Evolutionary conservation across 1,140 invertebrate genomes (phyloP), one percentile per base, ranked within the genome.

Genomic region (Meloidogyne hapla): DNA sequence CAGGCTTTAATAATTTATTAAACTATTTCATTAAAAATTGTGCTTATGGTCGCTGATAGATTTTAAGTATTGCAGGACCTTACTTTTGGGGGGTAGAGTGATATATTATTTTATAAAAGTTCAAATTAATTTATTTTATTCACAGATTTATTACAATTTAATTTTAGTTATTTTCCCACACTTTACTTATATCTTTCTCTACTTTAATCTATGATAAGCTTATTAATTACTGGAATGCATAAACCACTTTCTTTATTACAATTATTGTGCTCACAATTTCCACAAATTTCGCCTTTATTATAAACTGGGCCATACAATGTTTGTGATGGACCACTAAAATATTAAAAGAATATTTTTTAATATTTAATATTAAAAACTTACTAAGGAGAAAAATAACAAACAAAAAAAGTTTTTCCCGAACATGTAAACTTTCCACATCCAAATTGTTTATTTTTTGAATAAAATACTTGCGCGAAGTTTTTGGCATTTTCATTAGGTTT

Each of bases 381-480:
- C 48, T n/a, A 56, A 8, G 48, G 48, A 8, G n/a, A 6, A 21
- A 56, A 56, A 4, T n/a, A n/a, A 56, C 48, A 56, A 56, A 56
- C 8, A n/a, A 56, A 56, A n/a, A 56, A 56, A n/a, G 18, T 56
- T 56, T 56, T 56, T n/a, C n/a, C 48, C 6, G n/a, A 6, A 56
- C 48, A 56, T 56, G 18, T 1, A 8, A 18, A 15, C 18, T 56
- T 56, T n/a, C 48, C 48, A 56, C 48, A 56, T 8, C 48, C 48
- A 56, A 56, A 18, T 56, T 56, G 12, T 0, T n/a, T 56, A 56
- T 56, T 56, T 13, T 56, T 56, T 56, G 48, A 18, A 56, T 56
- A 56, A 56, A 56, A 56, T n/a, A n/a, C n/a, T 56, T 56, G 48
- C n/a, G 48, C 48, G n/a, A 56, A 56, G 6, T 56, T 56, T 56